These are phyloP conservation scores for Cephalopachus bancanus DNA, from an alignment of 2,797 vertebrate genomes.

Conservation along the genomic window DNA sequence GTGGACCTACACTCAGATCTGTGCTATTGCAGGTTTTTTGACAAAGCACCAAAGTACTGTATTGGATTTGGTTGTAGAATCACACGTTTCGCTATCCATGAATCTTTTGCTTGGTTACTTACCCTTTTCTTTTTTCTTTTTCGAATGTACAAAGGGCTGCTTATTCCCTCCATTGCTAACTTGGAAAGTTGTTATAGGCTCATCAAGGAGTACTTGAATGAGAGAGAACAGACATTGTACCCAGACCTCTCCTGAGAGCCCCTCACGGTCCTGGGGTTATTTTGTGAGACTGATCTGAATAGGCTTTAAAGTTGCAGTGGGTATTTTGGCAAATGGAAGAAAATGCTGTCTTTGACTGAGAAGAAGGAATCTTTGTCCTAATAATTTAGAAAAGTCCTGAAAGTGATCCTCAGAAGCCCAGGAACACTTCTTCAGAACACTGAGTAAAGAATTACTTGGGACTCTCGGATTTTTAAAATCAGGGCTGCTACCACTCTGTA, in stretches of 20 bases:
- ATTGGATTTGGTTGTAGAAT: background rate
- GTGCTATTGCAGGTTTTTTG: background rate
- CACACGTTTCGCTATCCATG: background rate
- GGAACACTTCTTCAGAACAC: background rate
- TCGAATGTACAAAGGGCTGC: background rate
- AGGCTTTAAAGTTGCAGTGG: background rate
- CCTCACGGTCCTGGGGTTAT: background rate
- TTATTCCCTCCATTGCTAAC: background rate
- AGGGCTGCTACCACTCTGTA: background rate
- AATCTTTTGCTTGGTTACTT: background rate
- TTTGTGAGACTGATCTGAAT: background rate
- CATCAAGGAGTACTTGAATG: background rate
- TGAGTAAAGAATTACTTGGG: background rate
- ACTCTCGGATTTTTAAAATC: background rate
- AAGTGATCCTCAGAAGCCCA: background rate
- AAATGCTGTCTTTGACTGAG: background rate
- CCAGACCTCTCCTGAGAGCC: background rate
- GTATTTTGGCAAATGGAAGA: background rate
- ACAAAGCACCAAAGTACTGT: background rate
- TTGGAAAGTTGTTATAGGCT: background rate
- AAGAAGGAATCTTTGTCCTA: slow-evolving; percentile 45
- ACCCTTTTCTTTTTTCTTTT: background rate
- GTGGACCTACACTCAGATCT: background rate
- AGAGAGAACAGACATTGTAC: background rate
- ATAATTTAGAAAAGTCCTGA: background rate